Evolutionary conservation across 2,888 invertebrate genomes (phyloP).

Genomic region (Drosophila anomalata): DNA sequence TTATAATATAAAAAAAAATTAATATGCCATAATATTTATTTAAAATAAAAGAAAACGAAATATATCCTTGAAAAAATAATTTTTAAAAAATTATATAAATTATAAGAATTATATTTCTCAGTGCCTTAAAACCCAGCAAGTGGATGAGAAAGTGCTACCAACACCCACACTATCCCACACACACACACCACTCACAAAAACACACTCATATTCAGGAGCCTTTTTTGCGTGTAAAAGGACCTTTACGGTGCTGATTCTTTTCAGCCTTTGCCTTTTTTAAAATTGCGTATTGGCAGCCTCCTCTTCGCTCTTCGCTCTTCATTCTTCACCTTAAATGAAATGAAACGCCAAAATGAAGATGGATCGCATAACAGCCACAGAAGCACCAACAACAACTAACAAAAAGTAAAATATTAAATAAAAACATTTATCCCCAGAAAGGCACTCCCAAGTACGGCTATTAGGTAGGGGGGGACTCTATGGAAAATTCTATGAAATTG

Average conservation of each 20-base stretch:
- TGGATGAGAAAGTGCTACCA: slow-evolving; percentile 15
- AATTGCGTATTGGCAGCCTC: slow-evolving; percentile 49
- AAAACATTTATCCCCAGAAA: neutral
- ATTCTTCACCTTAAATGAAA: slow-evolving; percentile 47
- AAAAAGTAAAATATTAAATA: neutral
- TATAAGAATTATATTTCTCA: neutral
- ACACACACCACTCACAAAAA: slow-evolving; percentile 4
- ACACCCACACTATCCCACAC: slow-evolving; percentile 9
- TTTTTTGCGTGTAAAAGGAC: slow-evolving; percentile 22
- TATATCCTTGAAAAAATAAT: too few species aligned
- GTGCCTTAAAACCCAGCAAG: slow-evolving; percentile 17
- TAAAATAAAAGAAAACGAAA: neutral
- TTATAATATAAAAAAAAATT: neutral
- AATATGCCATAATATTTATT: too few species aligned
- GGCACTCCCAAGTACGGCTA: neutral
- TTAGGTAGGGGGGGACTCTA: too few species aligned
- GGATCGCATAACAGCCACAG: slow-evolving; percentile 62
- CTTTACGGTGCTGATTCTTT: slow-evolving; percentile 28
- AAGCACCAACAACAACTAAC: slow-evolving; percentile 20
- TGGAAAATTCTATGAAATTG: too few species aligned
- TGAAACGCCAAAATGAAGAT: slow-evolving; percentile 71
- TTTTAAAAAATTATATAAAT: neutral
- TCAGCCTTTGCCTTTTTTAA: slow-evolving; percentile 43
- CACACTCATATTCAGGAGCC: slow-evolving; percentile 7
- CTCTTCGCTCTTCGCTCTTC: slow-evolving; percentile 5